phyloP scores from a whole-genome alignment of 2,113 vertebrate species.

The Eulemur rufifrons region DNA sequence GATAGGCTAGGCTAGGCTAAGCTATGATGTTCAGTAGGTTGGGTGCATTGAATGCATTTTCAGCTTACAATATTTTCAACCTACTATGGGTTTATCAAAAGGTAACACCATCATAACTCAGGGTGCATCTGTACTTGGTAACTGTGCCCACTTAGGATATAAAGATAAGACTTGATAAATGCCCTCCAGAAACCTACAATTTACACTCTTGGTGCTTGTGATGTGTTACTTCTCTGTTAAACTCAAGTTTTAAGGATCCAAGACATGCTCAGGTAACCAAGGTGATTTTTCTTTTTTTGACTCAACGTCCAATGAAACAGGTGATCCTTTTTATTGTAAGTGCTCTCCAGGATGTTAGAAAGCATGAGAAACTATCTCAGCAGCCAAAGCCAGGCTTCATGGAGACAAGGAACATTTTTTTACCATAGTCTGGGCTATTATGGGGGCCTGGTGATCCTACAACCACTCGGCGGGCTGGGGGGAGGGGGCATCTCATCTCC shows the following conservation, averaged over 20 bases:
- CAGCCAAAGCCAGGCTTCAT: background rate
- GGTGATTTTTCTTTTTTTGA: background rate
- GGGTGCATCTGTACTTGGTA: background rate
- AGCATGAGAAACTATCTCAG: background rate
- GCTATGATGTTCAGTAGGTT: background rate
- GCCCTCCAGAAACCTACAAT: background rate
- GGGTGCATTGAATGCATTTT: background rate
- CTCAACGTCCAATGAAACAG: background rate
- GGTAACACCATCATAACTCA: background rate
- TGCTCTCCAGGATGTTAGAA: background rate
- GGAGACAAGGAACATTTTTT: background rate
- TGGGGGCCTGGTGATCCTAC: background rate
- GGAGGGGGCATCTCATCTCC: accelerated
- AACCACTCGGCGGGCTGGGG: background rate
- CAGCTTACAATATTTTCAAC: background rate
- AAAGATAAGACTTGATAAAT: background rate
- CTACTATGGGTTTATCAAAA: background rate
- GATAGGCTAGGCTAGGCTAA: background rate
- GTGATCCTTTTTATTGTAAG: background rate
- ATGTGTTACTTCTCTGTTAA: background rate
- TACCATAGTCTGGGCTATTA: background rate
- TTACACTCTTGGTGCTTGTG: background rate
- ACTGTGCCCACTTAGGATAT: background rate
- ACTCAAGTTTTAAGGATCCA: background rate
- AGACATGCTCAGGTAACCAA: background rate